phyloP scores from a whole-genome alignment of 2,113 vertebrate species.

The Petaurus breviceps region DNA sequence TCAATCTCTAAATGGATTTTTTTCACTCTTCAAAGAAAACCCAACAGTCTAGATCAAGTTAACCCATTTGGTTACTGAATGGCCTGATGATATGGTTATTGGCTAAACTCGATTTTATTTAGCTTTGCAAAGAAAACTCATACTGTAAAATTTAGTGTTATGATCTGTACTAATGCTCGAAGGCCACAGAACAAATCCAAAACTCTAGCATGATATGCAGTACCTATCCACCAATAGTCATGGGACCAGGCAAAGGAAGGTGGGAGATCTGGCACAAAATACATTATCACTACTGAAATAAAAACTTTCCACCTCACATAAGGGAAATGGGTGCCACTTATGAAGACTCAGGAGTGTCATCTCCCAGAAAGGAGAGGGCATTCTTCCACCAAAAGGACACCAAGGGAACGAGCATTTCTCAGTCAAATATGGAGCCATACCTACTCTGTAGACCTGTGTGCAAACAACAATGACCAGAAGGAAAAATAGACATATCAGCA shows the following conservation, averaged over 20 bases:
- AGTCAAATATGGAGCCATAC: neutral
- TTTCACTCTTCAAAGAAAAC: neutral
- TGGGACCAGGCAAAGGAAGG: neutral
- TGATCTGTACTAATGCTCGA: neutral
- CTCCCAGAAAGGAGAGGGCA: neutral
- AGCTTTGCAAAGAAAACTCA: neutral
- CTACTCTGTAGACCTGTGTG: too few relatives aligned
- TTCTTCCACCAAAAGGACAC: neutral
- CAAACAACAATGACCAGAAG: neutral
- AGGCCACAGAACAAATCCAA: neutral
- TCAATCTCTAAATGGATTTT: neutral
- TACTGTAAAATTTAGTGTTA: neutral
- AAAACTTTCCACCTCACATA: neutral
- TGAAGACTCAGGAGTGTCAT: neutral
- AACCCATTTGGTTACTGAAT: neutral
- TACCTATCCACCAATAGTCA: neutral
- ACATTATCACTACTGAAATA: neutral
- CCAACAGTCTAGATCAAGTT: neutral
- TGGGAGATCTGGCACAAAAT: neutral
- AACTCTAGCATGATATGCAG: neutral
- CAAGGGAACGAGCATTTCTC: neutral
- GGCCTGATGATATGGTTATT: neutral
- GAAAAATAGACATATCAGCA: neutral
- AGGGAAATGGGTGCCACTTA: too few relatives aligned
- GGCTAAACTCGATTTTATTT: neutral